Conservation (phyloP, 2,797 vertebrate species). For the Numenius phaeopus region DNA sequence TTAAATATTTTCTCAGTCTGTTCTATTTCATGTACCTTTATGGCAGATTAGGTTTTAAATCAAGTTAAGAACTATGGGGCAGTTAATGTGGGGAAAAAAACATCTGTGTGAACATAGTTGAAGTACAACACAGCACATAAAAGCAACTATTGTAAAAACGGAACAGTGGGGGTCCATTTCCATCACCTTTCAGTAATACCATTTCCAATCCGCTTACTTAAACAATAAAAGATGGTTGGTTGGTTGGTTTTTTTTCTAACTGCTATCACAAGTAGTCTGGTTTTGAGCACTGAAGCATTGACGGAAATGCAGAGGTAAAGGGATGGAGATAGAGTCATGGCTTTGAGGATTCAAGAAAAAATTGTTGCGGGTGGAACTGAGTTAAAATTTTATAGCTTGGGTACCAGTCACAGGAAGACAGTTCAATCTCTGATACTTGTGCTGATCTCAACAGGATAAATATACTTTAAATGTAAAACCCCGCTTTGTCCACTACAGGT, state of each 20-base stretch:
- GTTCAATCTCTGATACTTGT: neutral
- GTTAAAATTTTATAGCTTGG: neutral
- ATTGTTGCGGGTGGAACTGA: neutral
- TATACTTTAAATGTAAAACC: neutral
- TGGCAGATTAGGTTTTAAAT: neutral
- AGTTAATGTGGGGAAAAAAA: neutral
- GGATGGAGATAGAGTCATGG: neutral
- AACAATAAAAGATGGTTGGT: slow-evolving; percentile 36
- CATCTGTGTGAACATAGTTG: neutral
- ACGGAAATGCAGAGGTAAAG: neutral
- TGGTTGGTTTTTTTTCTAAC: neutral
- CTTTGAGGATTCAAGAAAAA: neutral
- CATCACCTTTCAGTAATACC: neutral
- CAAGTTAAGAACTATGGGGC: neutral
- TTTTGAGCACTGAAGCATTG: neutral
- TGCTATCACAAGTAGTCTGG: neutral
- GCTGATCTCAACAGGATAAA: neutral
- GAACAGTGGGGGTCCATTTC: neutral
- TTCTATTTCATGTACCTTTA: slow-evolving; percentile 32
- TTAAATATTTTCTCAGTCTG: slow-evolving; percentile 37
- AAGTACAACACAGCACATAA: neutral
- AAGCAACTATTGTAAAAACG: neutral
- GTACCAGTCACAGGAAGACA: neutral
- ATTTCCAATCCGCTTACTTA: neutral
- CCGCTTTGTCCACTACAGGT: neutral